Evolutionary conservation across 2,888 invertebrate genomes (phyloP).

Genomic region (Andricus curvator): DNA sequence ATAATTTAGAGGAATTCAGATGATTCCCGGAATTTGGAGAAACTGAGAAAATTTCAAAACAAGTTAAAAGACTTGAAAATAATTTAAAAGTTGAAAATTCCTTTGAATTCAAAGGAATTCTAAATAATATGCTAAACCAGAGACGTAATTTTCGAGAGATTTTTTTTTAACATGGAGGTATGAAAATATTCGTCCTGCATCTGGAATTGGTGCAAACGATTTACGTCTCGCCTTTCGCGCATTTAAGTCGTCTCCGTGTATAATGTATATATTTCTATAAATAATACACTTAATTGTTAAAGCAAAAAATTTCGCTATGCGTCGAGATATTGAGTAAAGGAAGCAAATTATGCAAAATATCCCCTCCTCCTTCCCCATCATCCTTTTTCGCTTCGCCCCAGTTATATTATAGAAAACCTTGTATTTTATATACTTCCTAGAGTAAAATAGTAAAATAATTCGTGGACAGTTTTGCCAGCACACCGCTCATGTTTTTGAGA

Average conservation of each 20-base stretch:
- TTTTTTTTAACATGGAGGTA: no score
- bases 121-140: no score
- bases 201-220: constrained; percentile 12
- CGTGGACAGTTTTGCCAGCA: constrained; percentile 27
- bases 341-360: constrained; percentile 19
- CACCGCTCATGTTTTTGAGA: constrained; percentile 37
- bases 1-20: no score
- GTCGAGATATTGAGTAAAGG: constrained; percentile 38
- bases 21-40: no score
- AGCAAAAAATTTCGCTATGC: constrained; percentile 63
- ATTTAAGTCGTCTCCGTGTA: constrained; percentile 66
- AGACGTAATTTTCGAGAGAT: no score
- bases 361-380: background rate
- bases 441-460: constrained; percentile 23
- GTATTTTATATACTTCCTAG: constrained; percentile 37
- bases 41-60: no score
- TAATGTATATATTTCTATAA: constrained; percentile 64
- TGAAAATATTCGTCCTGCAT: constrained; percentile 9
- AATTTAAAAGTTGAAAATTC: no score
- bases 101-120: no score
- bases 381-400: constrained; percentile 9
- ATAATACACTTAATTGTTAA: constrained; percentile 66
- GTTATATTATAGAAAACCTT: constrained; percentile 18
- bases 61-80: no score
- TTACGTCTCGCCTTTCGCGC: constrained; percentile 49